phyloP scores from a whole-genome alignment of 1,140 invertebrate genomes.

The Elymnias hypermnestra region DNA sequence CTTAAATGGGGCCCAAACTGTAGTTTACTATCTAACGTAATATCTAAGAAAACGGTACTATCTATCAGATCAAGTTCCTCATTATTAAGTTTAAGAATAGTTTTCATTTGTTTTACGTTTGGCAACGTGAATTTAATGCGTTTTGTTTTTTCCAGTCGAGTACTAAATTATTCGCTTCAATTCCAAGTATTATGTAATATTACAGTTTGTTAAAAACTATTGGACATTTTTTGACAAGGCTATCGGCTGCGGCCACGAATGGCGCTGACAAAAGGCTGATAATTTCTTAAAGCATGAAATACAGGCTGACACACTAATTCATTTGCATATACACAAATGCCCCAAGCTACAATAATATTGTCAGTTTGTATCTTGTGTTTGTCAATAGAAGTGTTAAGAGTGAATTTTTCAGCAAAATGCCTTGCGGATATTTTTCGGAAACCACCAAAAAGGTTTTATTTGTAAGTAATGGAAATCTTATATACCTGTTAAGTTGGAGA shows the following conservation, averaged over 20 bases:
- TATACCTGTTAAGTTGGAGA: too few species aligned
- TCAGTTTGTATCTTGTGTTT: slow-evolving; percentile 28
- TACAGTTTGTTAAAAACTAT: neutral
- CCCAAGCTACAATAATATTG: slow-evolving; percentile 16
- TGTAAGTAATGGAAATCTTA: too few species aligned
- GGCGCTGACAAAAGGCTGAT: slow-evolving; percentile 38
- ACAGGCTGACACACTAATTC: slow-evolving; percentile 46
- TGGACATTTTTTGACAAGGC: slow-evolving; percentile 4
- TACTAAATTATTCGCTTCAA: too few species aligned
- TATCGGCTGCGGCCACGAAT: slow-evolving; percentile 32
- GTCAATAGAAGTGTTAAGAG: slow-evolving; percentile 15
- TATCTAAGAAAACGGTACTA: too few species aligned
- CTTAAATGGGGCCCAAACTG: too few species aligned
- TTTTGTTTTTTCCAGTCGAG: too few species aligned
- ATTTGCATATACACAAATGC: slow-evolving; percentile 56
- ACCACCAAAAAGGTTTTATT: slow-evolving; percentile 52
- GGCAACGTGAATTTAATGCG: too few species aligned
- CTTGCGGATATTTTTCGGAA: slow-evolving; percentile 57
- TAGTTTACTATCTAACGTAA: too few species aligned
- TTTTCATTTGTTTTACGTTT: too few species aligned
- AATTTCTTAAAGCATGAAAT: slow-evolving; percentile 45
- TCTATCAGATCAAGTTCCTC: too few species aligned
- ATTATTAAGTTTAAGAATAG: too few species aligned
- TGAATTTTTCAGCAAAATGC: slow-evolving; percentile 41
- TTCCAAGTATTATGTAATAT: too few species aligned